Conservation (phyloP, 2,888 invertebrate species). For the Dendrolimus pini region DNA sequence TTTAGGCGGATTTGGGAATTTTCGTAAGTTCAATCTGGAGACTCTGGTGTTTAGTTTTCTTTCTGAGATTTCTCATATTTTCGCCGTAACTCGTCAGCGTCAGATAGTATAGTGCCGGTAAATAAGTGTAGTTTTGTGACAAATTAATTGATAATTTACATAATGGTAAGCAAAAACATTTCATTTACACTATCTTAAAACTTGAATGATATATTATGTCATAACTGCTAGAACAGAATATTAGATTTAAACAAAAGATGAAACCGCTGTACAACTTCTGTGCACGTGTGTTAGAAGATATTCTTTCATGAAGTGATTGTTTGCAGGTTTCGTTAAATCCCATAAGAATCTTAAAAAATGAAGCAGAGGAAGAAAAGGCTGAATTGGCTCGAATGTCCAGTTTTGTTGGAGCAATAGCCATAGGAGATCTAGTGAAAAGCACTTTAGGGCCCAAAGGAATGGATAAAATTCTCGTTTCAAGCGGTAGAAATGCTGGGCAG, state of each 20-base stretch:
- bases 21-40: too few relatives aligned
- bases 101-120: not conserved
- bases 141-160: constrained; percentile 11
- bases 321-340: constrained; percentile 92
- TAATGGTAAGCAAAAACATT: constrained; percentile 25
- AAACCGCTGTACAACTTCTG: constrained; percentile 29
- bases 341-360: constrained; percentile 94
- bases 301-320: constrained; percentile 12
- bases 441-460: constrained; percentile 99
- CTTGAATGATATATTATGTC: not conserved
- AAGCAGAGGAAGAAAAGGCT: constrained; percentile 98
- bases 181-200: not conserved
- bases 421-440: constrained; percentile 98
- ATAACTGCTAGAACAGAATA: too few relatives aligned
- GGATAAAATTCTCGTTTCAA: constrained; percentile 92
- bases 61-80: too few relatives aligned
- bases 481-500: constrained; percentile 86
- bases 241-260: constrained; percentile 13
- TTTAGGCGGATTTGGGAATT: too few relatives aligned
- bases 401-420: constrained; percentile 98
- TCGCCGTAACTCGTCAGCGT: too few relatives aligned
- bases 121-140: constrained; percentile 1
- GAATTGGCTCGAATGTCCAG: constrained; percentile 98
- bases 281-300: constrained; percentile 41
- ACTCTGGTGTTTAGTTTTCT: too few relatives aligned